Evolutionary conservation across 2,888 invertebrate genomes (phyloP), one percentile per base, ranked within the genome.

Genomic region (Tholera decimalis): DNA sequence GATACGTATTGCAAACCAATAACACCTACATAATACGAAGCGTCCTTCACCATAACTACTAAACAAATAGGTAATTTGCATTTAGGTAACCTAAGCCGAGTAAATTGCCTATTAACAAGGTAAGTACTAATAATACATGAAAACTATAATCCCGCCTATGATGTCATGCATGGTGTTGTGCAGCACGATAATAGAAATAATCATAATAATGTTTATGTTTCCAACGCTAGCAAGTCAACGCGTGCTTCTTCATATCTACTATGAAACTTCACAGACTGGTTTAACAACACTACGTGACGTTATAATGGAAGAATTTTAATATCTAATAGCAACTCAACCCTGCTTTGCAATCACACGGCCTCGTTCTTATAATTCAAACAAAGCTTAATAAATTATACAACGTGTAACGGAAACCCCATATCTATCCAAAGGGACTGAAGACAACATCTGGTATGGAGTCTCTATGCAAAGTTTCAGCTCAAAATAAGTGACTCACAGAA

Each of bases 41-140:
- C 39, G 51, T 57, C 43, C 43, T 64, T 39, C 39, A 22, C 18
- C 39, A 11, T 47, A 55, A 35, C 51, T 59, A 75, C 22, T n/a
- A 0, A 56, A 76, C 56, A 69, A 77, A 65, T 37, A 59, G 56
- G 44, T 49, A 73, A 77, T 75, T 77, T 73, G 46, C 47, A 75
- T 73, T 39, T 41, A 65, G 57, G 66, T 66, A 46, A 65, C n/a
- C 35, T 65, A 55, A 57, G 77, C 64, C 50, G 26, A 43, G 47
- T 37, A 60, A 65, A 64, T 49, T 63, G 59, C 64, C 65, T 77
- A 59, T 74, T 73, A 79, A 49, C 72, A 41, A 24, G 73, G 39
- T 41, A 43, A 70, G 35, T 44, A 33, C 22, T 61, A 64, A 62
- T 62, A 64, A 68, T 65, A 61, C 46, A 28, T 63, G 59, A 60